Conservation (phyloP, 2,113 vertebrate genomes). For the Camelus bactrianus region DNA sequence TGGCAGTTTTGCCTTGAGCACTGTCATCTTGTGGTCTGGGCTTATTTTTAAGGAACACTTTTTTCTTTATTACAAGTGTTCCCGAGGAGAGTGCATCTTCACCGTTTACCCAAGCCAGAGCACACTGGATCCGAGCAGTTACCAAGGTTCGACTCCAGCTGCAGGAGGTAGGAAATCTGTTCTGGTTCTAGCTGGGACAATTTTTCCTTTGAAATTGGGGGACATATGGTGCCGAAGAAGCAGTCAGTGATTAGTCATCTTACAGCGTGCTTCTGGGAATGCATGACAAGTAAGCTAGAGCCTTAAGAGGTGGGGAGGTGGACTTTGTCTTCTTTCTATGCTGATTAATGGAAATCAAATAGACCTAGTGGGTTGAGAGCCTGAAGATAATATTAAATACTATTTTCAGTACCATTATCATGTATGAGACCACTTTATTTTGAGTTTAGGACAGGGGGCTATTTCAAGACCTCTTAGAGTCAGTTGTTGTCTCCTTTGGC, state of each 20-base stretch:
- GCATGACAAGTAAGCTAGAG: conserved; percentile 41
- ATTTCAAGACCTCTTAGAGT: conserved; percentile 29
- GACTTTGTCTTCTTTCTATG: conserved; percentile 17
- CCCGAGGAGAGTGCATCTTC: conserved; percentile 86
- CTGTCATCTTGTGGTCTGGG: conserved; percentile 1
- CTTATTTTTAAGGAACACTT: conserved; percentile 68
- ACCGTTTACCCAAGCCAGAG: conserved; percentile 92
- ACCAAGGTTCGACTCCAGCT: conserved; percentile 96
- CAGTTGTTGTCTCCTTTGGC: background rate
- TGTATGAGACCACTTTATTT: conserved; percentile 27
- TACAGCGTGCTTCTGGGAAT: conserved; percentile 64
- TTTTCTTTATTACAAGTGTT: conserved; percentile 81
- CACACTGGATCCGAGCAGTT: conserved; percentile 96
- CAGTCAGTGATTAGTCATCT: conserved; percentile 70
- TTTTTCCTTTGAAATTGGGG: conserved; percentile 72
- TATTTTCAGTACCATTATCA: conserved; percentile 29
- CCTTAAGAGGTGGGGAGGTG: conserved; percentile 31
- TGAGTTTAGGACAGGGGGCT: background rate
- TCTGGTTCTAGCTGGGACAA: conserved; percentile 48
- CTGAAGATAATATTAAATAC: conserved; percentile 24
- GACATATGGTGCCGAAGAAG: conserved; percentile 69
- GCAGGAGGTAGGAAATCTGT: conserved; percentile 92
- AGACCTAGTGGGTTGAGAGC: background rate
- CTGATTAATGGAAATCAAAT: conserved; percentile 51
- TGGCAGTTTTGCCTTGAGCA: conserved; percentile 34